phyloP scores from a whole-genome alignment of 2,113 vertebrate genomes.

The Mastomys coucha region DNA sequence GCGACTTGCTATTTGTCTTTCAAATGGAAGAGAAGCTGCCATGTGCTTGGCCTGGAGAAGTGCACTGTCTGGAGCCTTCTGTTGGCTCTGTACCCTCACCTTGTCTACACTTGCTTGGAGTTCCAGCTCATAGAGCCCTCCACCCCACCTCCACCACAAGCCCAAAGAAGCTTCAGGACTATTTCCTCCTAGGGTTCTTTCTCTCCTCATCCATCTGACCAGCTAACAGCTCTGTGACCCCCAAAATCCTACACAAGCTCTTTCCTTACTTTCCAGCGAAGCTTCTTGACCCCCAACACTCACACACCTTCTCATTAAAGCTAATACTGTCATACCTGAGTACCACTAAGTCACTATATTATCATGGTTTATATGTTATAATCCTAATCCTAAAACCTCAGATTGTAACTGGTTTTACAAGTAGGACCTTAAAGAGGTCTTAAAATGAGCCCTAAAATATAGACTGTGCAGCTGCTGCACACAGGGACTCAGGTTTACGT shows the following conservation, averaged over 20 bases:
- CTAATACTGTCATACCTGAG: background rate
- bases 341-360: background rate
- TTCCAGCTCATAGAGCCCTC: background rate
- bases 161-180: rapidly evolving
- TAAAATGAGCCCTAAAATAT: background rate
- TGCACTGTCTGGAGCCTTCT: background rate
- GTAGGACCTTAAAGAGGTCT: background rate
- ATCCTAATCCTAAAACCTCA: background rate
- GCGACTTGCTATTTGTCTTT: constrained; percentile 19
- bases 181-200: rapidly evolving
- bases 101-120: background rate
- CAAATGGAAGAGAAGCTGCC: background rate
- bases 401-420: background rate
- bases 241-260: too few relatives aligned
- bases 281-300: background rate
- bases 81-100: background rate
- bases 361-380: background rate
- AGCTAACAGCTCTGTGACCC: background rate
- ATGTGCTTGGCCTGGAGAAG: background rate
- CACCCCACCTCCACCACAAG: background rate
- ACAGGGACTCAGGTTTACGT: background rate
- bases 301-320: background rate
- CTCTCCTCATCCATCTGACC: background rate
- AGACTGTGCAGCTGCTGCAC: background rate
- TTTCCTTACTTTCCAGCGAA: background rate